These are phyloP conservation scores for Harpagifer antarcticus DNA, from an alignment of 2,797 vertebrate genomes.

Conservation along the genomic window DNA sequence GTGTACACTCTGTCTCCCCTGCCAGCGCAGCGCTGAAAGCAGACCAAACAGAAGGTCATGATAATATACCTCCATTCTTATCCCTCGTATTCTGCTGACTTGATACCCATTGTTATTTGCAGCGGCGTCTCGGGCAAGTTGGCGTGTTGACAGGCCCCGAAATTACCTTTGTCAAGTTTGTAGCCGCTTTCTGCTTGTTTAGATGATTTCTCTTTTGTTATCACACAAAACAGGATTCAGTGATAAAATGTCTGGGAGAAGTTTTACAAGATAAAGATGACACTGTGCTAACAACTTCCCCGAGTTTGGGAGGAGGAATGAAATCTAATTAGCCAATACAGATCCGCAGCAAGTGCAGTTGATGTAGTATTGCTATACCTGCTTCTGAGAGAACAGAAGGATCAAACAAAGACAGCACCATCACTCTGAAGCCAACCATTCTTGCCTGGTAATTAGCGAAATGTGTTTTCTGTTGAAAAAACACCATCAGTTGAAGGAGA, in stretches of 20 bases:
- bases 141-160: conserved; percentile 48
- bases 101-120: conserved; percentile 53
- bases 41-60: conserved; percentile 53
- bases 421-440: conserved; percentile 41
- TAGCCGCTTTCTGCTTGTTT: conserved; percentile 38
- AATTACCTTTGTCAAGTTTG: conserved; percentile 69
- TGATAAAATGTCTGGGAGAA: conserved; percentile 27
- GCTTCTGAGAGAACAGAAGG: conserved; percentile 50
- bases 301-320: conserved; percentile 17
- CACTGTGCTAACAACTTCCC: conserved; percentile 45
- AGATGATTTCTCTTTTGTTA: conserved; percentile 52
- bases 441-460: conserved; percentile 70
- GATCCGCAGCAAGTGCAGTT: conserved; percentile 27
- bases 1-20: conserved; percentile 42
- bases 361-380: conserved; percentile 45
- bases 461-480: conserved; percentile 67
- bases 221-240: conserved; percentile 28
- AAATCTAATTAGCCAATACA: conserved; percentile 68
- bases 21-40: conserved; percentile 34
- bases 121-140: conserved; percentile 13
- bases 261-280: conserved; percentile 31
- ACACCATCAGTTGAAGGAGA: conserved; percentile 53
- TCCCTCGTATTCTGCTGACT: conserved; percentile 56
- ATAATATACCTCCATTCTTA: conserved; percentile 50
- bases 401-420: conserved; percentile 60